Percentiles rank a stretch among this genome's conserved stretches.
Conservation (phyloP, 1,140 invertebrate species). For the Drosophila arizonae region DNA sequence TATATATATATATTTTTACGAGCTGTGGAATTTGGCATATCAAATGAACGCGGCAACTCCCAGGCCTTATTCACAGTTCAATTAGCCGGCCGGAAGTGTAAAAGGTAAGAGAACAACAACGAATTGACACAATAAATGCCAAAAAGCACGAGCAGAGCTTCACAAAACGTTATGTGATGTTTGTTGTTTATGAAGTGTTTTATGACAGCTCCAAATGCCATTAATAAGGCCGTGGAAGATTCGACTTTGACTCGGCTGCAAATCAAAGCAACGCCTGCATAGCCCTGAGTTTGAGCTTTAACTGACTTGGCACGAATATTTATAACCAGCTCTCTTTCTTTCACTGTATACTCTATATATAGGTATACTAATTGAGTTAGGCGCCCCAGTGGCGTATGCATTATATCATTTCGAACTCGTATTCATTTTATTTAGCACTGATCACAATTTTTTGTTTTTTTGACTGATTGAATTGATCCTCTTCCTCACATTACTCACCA, state of each 20-base stretch:
- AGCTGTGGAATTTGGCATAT: slow-evolving; percentile 21
- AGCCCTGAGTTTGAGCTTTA: slow-evolving; percentile 34
- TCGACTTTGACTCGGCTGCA: slow-evolving; percentile 18
- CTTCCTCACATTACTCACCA: slow-evolving; percentile 66
- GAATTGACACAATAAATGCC: slow-evolving; percentile 21
- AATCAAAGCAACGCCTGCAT: slow-evolving; percentile 33
- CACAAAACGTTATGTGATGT: slow-evolving; percentile 14
- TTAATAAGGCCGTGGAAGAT: slow-evolving; percentile 37
- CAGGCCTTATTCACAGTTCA: slow-evolving; percentile 29
- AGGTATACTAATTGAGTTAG: slow-evolving; percentile 22
- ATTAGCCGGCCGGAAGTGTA: slow-evolving; percentile 40
- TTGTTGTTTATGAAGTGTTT: slow-evolving; percentile 31
- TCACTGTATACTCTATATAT: background rate
- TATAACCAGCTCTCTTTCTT: background rate
- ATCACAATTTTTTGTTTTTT: slow-evolving; percentile 10
- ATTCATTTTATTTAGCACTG: slow-evolving; percentile 4
- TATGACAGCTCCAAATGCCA: slow-evolving; percentile 40
- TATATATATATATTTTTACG: no score
- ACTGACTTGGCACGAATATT: slow-evolving; percentile 25
- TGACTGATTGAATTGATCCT: slow-evolving; percentile 29
- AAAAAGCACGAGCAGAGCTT: slow-evolving; percentile 24
- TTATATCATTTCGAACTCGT: background rate
- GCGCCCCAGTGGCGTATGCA: slow-evolving; percentile 28
- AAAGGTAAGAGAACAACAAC: background rate
- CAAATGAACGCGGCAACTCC: slow-evolving; percentile 1